These are phyloP conservation scores for Imbricaverruca yamaguchii DNA, from an alignment of 2,888 invertebrate species.

Conservation along the genomic window DNA sequence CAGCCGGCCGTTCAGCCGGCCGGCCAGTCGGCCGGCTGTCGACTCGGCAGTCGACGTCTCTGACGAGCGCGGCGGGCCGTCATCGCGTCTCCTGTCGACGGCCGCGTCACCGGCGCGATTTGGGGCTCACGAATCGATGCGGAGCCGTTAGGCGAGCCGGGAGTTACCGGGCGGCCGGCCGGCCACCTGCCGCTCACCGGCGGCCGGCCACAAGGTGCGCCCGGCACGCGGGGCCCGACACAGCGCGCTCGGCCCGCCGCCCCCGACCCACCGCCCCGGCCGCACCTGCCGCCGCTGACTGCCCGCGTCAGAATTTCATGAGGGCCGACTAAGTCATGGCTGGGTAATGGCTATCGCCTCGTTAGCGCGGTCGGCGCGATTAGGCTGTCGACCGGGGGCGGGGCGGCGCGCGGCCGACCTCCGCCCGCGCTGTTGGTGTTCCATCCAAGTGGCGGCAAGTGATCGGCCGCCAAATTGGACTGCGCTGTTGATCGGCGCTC, in stretches of 20 bases:
- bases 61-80: no score
- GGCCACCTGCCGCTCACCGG: not conserved
- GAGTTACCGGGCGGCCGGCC: not conserved
- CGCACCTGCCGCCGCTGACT: not conserved
- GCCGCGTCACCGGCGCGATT: not conserved
- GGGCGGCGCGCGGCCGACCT: no score
- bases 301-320: not conserved
- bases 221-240: no score
- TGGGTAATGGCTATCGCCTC: not conserved
- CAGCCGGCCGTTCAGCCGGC: no score
- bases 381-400: no score
- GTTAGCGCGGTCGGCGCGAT: not conserved
- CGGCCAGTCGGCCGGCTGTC: no score
- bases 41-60: no score
- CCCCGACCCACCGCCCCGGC: no score
- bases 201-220: not conserved
- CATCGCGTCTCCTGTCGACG: no score
- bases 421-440: not conserved
- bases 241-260: no score
- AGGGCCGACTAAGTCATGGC: not conserved
- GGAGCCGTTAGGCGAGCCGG: not conserved
- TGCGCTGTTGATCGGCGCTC: no score
- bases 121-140: not conserved
- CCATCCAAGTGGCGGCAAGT: not conserved
- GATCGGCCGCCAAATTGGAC: no score